Base-by-base conservation (phyloP, 2,797 vertebrate species). In the Vultur gryphus region DNA sequence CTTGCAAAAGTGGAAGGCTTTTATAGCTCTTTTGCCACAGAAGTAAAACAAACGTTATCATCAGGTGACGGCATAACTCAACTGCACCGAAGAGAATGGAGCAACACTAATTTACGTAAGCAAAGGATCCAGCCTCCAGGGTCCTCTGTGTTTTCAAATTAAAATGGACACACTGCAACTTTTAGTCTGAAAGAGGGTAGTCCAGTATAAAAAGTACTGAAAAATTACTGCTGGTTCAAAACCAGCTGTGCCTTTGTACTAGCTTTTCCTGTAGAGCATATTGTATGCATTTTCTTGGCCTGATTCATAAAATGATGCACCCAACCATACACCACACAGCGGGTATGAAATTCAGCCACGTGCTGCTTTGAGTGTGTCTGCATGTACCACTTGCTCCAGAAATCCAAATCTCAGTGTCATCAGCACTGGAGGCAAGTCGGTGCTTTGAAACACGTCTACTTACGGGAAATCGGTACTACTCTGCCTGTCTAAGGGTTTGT, bases 301-400 rank as follows among this genome's bases (percentile, higher is more conserved):
- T 0, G 0, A n/a, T 37, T 66, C 81, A 35, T 72, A 66, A 51
- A 79, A 59, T 39, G 72, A 61, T 31, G 52, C 20, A 59, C 41
- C 31, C 17, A 23, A 24, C 31, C 8, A 7, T 4, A 37, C 33
- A 52, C 8, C 26, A 18, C 4, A 2, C 13, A 1, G 35, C 0
- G 0, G 13, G 29, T 25, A 35, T 12, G 52, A 87, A 87, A 89
- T 52, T n/a, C 37, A 83, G 66, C 41, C 71, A 59, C 2, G 0
- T 29, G 41, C 52, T 73, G 48, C 64, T 66, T 44, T 29, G 35
- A 70, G 49, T 6, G 19, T 33, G 13, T 24, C 78, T 62, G 67
- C 64, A 28, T 7, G 23, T 25, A 39, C 20, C 12, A 13, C 48
- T 37, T 37, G 67, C 57, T 83, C 51, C 44, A 67, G 6, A 81